Evolutionary conservation across 2,113 vertebrate species (phyloP).

Genomic region (Gambusia holbrooki): DNA sequence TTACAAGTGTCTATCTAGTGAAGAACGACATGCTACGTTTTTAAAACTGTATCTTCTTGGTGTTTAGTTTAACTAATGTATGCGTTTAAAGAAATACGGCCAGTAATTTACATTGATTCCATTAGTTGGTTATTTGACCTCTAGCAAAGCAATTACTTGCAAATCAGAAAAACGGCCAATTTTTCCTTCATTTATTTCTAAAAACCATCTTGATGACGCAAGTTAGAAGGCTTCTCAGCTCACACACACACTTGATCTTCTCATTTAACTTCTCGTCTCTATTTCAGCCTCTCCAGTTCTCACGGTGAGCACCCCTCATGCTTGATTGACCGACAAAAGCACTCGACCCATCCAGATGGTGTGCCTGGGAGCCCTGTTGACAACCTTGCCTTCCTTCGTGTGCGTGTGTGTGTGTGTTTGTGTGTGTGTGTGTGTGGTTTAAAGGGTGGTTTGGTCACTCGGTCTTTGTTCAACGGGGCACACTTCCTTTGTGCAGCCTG

Average conservation of each 20-base stretch:
- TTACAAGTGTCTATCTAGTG: background rate
- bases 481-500: constrained; percentile 78
- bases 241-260: constrained; percentile 29
- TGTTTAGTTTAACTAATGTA: background rate
- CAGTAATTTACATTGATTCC: background rate
- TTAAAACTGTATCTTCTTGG: background rate
- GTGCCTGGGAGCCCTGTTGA: constrained; percentile 72
- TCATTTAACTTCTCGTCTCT: constrained; percentile 62
- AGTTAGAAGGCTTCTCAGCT: constrained; percentile 27
- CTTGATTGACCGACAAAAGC: constrained; percentile 68
- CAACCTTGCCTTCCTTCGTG: constrained; percentile 54
- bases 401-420: constrained; percentile 52
- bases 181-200: background rate
- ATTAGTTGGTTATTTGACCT: background rate
- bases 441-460: constrained; percentile 49
- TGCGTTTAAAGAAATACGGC: background rate
- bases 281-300: constrained; percentile 70
- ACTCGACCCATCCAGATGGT: constrained; percentile 78
- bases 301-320: constrained; percentile 69
- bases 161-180: background rate
- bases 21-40: background rate
- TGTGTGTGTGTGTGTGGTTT: constrained; percentile 44
- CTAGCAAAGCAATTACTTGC: background rate
- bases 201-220: background rate
- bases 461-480: constrained; percentile 78